phyloP scores from a whole-genome alignment of 2,888 invertebrate species.

The Monochamus alternatus region DNA sequence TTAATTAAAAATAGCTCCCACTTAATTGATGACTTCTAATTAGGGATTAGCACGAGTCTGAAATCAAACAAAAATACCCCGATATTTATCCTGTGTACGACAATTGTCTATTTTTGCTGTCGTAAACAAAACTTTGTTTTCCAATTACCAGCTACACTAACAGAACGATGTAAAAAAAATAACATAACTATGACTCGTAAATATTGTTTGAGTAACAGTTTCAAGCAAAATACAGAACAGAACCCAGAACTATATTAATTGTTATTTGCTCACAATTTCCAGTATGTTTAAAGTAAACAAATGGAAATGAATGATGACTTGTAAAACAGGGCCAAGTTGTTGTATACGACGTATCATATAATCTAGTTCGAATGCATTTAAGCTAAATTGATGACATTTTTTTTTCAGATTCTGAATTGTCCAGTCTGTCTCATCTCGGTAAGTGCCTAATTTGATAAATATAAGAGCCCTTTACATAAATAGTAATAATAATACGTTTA shows the following conservation, averaged over 20 bases:
- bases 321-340: no score
- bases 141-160: background rate
- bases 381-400: constrained; percentile 16
- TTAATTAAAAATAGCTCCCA: background rate
- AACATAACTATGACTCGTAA: no score
- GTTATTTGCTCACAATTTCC: no score
- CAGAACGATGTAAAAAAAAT: background rate
- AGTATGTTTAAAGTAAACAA: no score
- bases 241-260: no score
- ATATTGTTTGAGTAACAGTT: no score
- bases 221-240: no score
- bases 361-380: background rate
- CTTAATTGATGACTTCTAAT: background rate
- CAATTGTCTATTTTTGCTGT: background rate
- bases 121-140: background rate
- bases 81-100: background rate
- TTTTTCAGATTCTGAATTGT: constrained; percentile 78
- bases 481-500: no score
- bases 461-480: no score
- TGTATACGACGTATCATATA: no score
- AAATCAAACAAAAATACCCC: background rate
- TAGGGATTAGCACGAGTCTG: background rate
- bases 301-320: no score
- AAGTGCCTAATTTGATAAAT: constrained; percentile 66
- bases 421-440: constrained; percentile 78